Evolutionary conservation across 2,888 invertebrate genomes (phyloP).

Genomic region (Tricholauxania praeusta): DNA sequence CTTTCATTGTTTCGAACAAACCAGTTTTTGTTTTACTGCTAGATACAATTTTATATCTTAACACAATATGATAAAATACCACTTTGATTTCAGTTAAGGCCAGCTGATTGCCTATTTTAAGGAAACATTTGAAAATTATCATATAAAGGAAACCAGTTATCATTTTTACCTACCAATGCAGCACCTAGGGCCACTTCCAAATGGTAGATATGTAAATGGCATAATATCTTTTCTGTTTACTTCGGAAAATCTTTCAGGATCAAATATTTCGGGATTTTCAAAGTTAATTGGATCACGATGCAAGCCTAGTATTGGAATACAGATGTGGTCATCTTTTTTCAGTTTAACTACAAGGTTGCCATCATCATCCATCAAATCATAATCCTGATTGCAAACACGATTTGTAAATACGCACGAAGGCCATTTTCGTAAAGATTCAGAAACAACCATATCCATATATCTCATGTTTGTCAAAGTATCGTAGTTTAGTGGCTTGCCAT

Average conservation of each 20-base stretch:
- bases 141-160: no score
- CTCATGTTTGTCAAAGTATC: conserved; percentile 70
- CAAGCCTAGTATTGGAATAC: conserved; percentile 65
- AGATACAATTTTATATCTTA: no score
- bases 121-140: no score
- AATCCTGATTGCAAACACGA: conserved; percentile 69
- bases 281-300: conserved; percentile 70
- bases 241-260: conserved; percentile 72
- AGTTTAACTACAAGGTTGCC: conserved; percentile 66
- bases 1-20: no score
- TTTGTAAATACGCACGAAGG: conserved; percentile 66
- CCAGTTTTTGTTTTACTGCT: no score
- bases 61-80: no score
- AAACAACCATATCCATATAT: conserved; percentile 73
- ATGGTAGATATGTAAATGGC: conserved; percentile 70
- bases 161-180: conserved; percentile 70
- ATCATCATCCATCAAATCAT: conserved; percentile 54
- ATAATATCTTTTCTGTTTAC: conserved; percentile 69
- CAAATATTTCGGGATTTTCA: conserved; percentile 70
- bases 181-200: conserved; percentile 73
- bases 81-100: no score
- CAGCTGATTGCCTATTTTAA: no score
- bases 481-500: conserved; percentile 68
- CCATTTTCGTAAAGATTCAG: conserved; percentile 69
- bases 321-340: conserved; percentile 65